Conservation (phyloP, 2,797 vertebrate genomes). For the Pangasius djambal region DNA sequence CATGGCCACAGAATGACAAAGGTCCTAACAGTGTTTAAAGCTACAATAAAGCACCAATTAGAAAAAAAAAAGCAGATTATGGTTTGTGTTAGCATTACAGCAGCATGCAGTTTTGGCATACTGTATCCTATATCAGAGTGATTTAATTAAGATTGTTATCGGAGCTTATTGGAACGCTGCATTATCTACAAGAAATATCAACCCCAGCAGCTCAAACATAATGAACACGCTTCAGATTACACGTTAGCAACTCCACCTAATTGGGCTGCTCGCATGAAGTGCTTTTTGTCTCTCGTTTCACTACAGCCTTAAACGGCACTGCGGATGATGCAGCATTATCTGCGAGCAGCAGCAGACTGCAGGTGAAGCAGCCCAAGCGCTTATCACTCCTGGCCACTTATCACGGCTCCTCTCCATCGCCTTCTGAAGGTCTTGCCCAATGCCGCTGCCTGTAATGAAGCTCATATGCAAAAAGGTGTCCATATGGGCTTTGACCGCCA, state of each 20-base stretch:
- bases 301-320: slow-evolving; percentile 28
- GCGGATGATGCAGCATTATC: slow-evolving; percentile 48
- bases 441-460: slow-evolving; percentile 52
- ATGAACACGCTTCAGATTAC: slow-evolving; percentile 51
- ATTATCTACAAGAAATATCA: slow-evolving; percentile 57
- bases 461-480: slow-evolving; percentile 36
- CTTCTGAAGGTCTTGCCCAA: slow-evolving; percentile 52
- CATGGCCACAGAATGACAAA: slow-evolving; percentile 9
- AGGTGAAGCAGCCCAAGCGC: slow-evolving; percentile 46
- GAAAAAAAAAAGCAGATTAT: not conserved
- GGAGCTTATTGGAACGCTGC: slow-evolving; percentile 50
- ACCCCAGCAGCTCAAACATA: slow-evolving; percentile 55
- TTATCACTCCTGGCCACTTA: slow-evolving; percentile 49
- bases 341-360: slow-evolving; percentile 34
- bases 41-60: not conserved
- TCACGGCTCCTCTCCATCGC: slow-evolving; percentile 42
- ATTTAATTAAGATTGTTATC: slow-evolving; percentile 60
- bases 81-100: slow-evolving; percentile 27
- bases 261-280: slow-evolving; percentile 32
- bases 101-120: slow-evolving; percentile 33
- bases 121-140: slow-evolving; percentile 49
- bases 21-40: slow-evolving; percentile 10
- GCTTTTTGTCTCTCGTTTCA: slow-evolving; percentile 42
- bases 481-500: slow-evolving; percentile 6
- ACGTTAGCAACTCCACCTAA: slow-evolving; percentile 35